Percentiles rank a stretch among this genome's conserved stretches.
Evolutionary conservation across 2,113 vertebrate genomes (phyloP).

Genomic region (Chiloscyllium plagiosum): DNA sequence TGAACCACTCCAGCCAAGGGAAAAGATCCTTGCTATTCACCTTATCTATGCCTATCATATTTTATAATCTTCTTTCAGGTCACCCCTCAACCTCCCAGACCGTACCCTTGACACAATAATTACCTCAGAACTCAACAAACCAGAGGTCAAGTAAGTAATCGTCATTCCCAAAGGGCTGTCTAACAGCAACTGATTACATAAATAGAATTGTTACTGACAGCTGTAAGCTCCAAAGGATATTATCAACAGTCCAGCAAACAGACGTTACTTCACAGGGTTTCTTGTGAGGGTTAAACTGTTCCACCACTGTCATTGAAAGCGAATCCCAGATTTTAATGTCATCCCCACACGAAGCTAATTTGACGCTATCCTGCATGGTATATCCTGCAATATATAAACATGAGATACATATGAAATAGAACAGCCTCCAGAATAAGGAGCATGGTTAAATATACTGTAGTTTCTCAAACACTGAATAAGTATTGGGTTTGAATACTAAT

Average conservation of each 20-base stretch:
- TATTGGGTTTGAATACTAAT: background rate
- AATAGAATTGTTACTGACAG: background rate
- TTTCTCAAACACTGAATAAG: background rate
- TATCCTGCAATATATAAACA: constrained; percentile 47
- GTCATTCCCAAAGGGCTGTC: background rate
- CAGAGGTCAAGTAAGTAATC: background rate
- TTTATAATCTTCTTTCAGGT: too few species aligned
- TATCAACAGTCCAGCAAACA: constrained; percentile 86
- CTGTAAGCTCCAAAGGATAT: constrained; percentile 72
- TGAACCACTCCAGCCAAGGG: too few species aligned
- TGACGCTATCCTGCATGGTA: constrained; percentile 79
- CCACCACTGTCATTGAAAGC: constrained; percentile 71
- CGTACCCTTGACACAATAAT: background rate
- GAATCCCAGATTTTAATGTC: constrained; percentile 92
- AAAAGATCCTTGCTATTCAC: too few species aligned
- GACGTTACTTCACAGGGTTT: constrained; percentile 68
- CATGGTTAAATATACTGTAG: background rate
- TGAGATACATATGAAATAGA: background rate
- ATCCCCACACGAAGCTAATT: constrained; percentile 85
- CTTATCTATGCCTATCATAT: too few species aligned
- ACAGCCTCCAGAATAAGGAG: background rate
- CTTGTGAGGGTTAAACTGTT: constrained; percentile 86
- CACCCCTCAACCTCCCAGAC: background rate
- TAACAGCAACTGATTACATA: background rate
- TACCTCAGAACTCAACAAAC: background rate